These are phyloP conservation scores for Vireo altiloquus DNA, from an alignment of 2,113 vertebrate species.

Conservation along the genomic window DNA sequence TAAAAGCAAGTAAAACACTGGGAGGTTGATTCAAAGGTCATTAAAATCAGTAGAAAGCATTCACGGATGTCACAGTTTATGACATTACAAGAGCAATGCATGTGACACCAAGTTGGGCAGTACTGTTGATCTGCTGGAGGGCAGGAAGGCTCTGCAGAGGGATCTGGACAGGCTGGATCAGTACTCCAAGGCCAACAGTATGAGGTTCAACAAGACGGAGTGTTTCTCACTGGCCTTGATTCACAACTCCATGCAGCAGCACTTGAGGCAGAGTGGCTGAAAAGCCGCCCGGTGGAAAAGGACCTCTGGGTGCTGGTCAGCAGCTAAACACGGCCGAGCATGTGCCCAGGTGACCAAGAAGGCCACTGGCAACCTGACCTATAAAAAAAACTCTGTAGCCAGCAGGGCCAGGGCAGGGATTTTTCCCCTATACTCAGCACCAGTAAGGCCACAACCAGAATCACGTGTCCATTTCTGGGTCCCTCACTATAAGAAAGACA, in stretches of 20 bases:
- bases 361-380: background rate
- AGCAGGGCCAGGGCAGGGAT: background rate
- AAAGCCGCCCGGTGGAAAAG: background rate
- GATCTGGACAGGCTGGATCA: background rate
- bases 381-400: background rate
- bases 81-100: background rate
- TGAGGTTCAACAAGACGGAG: background rate
- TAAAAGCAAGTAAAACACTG: background rate
- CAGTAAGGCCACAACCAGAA: background rate
- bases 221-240: background rate
- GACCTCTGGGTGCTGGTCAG: background rate
- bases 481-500: background rate
- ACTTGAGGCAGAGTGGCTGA: background rate
- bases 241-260: background rate
- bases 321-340: rapidly evolving
- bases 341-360: background rate
- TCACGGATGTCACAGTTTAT: background rate
- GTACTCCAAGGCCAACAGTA: background rate
- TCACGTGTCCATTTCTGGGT: background rate
- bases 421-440: no score
- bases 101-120: background rate
- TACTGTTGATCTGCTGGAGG: background rate
- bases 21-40: background rate
- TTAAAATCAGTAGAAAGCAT: background rate
- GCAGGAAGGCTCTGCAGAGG: background rate